phyloP scores from a whole-genome alignment of 2,888 invertebrate genomes.

The Cremastinae sp. region DNA sequence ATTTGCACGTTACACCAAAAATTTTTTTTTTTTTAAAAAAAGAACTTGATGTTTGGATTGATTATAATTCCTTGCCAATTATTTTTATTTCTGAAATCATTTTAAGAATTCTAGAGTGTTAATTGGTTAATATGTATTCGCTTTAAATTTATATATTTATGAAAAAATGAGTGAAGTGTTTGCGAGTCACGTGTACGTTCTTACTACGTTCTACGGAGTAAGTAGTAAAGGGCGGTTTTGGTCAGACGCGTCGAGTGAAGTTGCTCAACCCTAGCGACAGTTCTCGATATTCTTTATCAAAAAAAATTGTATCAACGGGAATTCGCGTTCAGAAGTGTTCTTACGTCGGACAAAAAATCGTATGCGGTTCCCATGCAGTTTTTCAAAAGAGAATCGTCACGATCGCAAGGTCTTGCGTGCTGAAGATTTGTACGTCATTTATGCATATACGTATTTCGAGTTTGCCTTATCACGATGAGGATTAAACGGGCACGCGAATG shows the following conservation, averaged over 20 bases:
- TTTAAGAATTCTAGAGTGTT: too few species aligned
- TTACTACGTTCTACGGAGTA: background rate
- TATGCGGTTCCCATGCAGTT: conserved; percentile 32
- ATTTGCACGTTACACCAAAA: too few species aligned
- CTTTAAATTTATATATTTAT: too few species aligned
- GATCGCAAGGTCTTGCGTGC: conserved; percentile 40
- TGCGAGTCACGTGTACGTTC: conserved; percentile 30
- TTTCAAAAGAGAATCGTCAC: conserved; percentile 26
- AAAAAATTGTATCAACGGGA: background rate
- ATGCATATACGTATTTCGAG: conserved; percentile 1
- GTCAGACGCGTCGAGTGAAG: conserved; percentile 28
- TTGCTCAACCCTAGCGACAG: background rate
- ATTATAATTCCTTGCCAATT: too few species aligned
- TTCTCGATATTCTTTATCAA: background rate
- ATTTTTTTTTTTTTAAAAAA: too few species aligned
- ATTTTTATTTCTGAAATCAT: too few species aligned
- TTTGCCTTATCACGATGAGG: conserved; percentile 41
- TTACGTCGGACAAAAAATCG: conserved; percentile 14
- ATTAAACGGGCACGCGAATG: conserved; percentile 48
- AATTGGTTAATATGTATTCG: too few species aligned
- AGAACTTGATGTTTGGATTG: too few species aligned
- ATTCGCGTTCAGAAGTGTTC: background rate
- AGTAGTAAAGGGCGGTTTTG: conserved; percentile 48
- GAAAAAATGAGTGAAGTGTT: background rate
- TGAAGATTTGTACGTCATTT: conserved; percentile 17